Evolutionary conservation across 2,113 vertebrate genomes (phyloP), one percentile per base, ranked within the genome.

Genomic region (Aythya baeri): DNA sequence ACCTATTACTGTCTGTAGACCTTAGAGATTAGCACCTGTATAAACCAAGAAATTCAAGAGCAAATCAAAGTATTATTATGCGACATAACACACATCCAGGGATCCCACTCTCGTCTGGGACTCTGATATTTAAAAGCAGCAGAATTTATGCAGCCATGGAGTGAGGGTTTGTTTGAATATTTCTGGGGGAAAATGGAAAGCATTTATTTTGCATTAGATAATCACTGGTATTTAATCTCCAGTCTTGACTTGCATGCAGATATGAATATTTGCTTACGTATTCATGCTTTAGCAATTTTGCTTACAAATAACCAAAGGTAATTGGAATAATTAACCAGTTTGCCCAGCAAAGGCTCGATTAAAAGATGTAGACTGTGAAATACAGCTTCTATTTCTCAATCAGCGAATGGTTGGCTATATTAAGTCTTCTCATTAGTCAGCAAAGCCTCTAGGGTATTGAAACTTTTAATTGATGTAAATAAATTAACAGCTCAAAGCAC

Each of bases 251-350:
- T 92, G 84, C 75, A 96, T 88, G 93, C 94, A 96, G 91, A 96
- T 91, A 72, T 9, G 68, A 91, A 96, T 94, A 93, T 96, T 78
- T 92, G 49, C 88, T 96, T 96, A 82, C 44, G 93, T 71, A 95
- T 91, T 93, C 85, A 90, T 6, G 57, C 85, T 95, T 89, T 80
- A 93, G 94, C 80, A 74, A 94, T 93, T 93, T 89, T 93, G 82
- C 77, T 95, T 92, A 95, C 87, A 95, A 95, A 94, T 84, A 96
- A 95, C 89, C 67, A 29, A 80, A 85, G 88, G 72, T 96, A 96
- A 97, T 38, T 85, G 78, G 92, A 97, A 96, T 94, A 94, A 87
- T 78, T 96, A 97, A 83, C 89, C 52, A 68, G 91, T 87, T 90
- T 91, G 90, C 93, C 90, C 84, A 79, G 92, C 26, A 72, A 96